These are phyloP conservation scores for Copsychus sechellarum DNA, from an alignment of 2,113 vertebrate species.

Conservation along the genomic window DNA sequence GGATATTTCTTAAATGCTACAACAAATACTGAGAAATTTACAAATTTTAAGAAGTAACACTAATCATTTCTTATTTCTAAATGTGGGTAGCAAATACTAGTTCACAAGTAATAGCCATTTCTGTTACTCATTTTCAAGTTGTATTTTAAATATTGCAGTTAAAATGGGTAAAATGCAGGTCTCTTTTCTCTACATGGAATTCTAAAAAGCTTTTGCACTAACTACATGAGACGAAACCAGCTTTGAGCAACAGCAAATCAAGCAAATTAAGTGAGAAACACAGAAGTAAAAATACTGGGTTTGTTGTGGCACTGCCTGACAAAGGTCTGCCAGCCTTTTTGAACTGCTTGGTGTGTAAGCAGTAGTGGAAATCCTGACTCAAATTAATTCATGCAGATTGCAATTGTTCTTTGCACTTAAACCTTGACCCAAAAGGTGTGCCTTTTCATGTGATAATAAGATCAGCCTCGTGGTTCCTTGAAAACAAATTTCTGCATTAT, in stretches of 20 bases:
- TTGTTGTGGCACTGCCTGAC: not conserved
- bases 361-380: not conserved
- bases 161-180: not conserved
- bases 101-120: not conserved
- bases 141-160: not conserved
- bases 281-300: not conserved
- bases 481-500: conserved; percentile 4
- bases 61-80: not conserved
- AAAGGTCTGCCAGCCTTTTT: not conserved
- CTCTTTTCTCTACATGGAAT: not conserved
- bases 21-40: not conserved
- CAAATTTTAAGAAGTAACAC: not conserved
- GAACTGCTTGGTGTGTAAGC: not conserved
- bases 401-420: conserved; percentile 58
- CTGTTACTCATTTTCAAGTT: not conserved
- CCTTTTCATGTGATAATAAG: not conserved
- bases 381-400: not conserved
- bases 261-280: not conserved
- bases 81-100: not conserved
- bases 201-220: not conserved
- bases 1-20: not conserved
- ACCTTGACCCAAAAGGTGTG: conserved; percentile 40
- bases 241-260: not conserved
- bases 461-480: not conserved
- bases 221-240: not conserved